These are phyloP conservation scores for Siderastrea radians DNA, from an alignment of 92 coral and sea anemone genomes.

Conservation along the genomic window DNA sequence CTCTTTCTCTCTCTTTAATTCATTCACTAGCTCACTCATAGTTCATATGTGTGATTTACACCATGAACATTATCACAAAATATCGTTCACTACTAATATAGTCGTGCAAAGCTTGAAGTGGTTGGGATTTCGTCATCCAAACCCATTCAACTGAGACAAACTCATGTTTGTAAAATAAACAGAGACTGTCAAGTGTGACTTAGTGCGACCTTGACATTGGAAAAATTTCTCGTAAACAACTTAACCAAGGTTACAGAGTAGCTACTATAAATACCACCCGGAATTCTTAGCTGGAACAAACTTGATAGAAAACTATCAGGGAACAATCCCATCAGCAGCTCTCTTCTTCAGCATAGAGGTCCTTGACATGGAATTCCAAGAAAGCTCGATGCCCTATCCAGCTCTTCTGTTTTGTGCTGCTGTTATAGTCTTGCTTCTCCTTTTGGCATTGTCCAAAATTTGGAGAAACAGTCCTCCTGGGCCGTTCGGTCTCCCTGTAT, in stretches of 20 bases:
- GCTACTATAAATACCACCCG: constrained; percentile 40
- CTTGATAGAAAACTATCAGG: not conserved
- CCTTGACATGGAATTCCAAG: constrained; percentile 28
- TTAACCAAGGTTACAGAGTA: constrained; percentile 36
- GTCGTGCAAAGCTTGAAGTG: not conserved
- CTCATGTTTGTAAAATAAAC: constrained; percentile 47
- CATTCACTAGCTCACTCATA: too few relatives aligned
- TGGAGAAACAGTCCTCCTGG: constrained; percentile 71
- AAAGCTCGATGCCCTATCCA: constrained; percentile 1
- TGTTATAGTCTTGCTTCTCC: not conserved
- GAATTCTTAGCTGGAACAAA: constrained; percentile 6
- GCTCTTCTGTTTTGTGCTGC: not conserved
- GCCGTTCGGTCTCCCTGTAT: constrained; percentile 87
- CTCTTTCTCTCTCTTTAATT: not conserved
- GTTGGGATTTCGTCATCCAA: constrained; percentile 24
- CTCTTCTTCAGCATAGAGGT: not conserved
- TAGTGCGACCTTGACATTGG: constrained; percentile 60
- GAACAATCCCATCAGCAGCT: not conserved
- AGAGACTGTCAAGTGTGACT: constrained; percentile 54
- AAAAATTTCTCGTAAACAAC: constrained; percentile 33
- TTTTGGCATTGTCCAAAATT: constrained; percentile 19
- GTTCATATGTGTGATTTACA: too few relatives aligned
- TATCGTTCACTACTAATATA: not conserved
- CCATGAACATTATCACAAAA: not conserved
- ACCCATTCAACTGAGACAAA: constrained; percentile 23